Evolutionary conservation across 2,888 invertebrate genomes (phyloP).

Genomic region (Orchesellides sinensis): DNA sequence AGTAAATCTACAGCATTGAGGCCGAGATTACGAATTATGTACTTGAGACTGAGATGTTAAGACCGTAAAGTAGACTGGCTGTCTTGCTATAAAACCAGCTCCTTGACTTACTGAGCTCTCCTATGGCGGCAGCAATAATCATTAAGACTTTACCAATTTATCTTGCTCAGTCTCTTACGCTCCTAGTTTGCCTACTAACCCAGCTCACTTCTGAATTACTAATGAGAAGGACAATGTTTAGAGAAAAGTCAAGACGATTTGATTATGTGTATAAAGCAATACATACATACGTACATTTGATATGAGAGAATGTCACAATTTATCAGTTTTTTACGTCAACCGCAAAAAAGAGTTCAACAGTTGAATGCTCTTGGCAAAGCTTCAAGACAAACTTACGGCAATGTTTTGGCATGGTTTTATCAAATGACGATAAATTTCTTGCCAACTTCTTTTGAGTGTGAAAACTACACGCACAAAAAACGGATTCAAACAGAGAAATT

Average conservation of each 20-base stretch:
- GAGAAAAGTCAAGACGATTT: slow-evolving; percentile 8
- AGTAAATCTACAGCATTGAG: not conserved
- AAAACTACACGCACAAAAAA: slow-evolving; percentile 19
- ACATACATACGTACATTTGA: not conserved
- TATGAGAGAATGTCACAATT: slow-evolving; percentile 61
- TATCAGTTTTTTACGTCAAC: slow-evolving; percentile 57
- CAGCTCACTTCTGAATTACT: slow-evolving; percentile 29
- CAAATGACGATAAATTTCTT: slow-evolving; percentile 57
- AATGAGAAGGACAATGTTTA: slow-evolving; percentile 30
- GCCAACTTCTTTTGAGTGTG: slow-evolving; percentile 33
- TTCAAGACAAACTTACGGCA: slow-evolving; percentile 55
- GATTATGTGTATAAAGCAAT: not conserved
- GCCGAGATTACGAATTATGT: too few species aligned
- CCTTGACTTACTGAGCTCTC: slow-evolving; percentile 9
- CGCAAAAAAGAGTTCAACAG: slow-evolving; percentile 57
- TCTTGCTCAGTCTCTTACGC: slow-evolving; percentile 26
- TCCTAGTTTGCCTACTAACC: slow-evolving; percentile 23
- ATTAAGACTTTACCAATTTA: slow-evolving; percentile 43
- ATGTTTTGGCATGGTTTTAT: slow-evolving; percentile 56
- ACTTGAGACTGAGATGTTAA: too few species aligned
- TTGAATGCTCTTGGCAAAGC: slow-evolving; percentile 59
- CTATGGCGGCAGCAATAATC: slow-evolving; percentile 20
- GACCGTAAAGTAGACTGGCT: too few species aligned
- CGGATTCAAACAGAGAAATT: too few species aligned
- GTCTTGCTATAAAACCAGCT: slow-evolving; percentile 15